Evolutionary conservation across 92 coral and sea anemone genomes (phyloP), one percentile per base, ranked within the genome.

Genomic region (Epizoanthus fatuus): DNA sequence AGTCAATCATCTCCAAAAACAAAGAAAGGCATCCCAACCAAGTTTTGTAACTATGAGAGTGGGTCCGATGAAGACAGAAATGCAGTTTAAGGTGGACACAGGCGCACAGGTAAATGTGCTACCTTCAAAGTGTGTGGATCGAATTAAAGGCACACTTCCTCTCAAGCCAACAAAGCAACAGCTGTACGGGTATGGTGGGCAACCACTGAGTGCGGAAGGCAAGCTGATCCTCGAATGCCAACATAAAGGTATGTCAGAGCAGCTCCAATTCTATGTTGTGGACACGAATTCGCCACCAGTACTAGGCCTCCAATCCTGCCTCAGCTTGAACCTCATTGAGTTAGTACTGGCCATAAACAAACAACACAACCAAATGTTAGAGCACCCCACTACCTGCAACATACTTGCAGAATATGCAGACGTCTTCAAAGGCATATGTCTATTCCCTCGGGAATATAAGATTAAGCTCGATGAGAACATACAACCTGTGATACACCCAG

Each of bases 281-380:
- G 69, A 79, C 66, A 79, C 32, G 1, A 29, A 29, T 29, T 0
- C 1, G 32, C 29, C 29, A 60, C 84, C 57, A 12, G 84, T 79
- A 1, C 13, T 62, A 6, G 72, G 84, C 32, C 84, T 79, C 16
- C 68, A 79, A 12, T 62, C 84, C 22, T 79, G 84, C 38, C 84
- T 58, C 39, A 47, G 29, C 54, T 9, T 59, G 32, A 29, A 0
- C 32, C 32, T 29, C 32, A 29, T 29, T 29, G 32, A 29, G 32
- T 29, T 29, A 29, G 32, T 29, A 1, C 32, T 45, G 7, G 49
- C 80, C 11, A 45, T 59, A 29, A 63, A 81, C 52, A 25, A 2
- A 55, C 37, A 54, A 15, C 83, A 10, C 15, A 63, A 29, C 68
- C 52, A 15, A 72, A 20, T 17, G 7, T 45, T 63, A 35, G 57